Conservation (phyloP, 2,888 invertebrate genomes). For the Melanotus villosus region DNA sequence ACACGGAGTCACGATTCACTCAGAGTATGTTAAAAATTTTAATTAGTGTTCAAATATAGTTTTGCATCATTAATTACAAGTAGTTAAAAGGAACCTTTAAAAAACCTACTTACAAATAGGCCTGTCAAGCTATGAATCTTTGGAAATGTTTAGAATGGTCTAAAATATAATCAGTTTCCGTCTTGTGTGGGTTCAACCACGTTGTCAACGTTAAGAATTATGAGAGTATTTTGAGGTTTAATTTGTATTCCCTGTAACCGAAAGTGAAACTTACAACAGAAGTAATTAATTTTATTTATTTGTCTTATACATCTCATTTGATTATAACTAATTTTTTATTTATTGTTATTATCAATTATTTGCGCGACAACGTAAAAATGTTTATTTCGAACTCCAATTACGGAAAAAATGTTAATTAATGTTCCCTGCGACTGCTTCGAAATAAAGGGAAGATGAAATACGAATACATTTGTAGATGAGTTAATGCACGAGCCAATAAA, state of each 20-base stretch:
- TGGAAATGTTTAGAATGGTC: constrained; percentile 45
- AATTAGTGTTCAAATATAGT: constrained; percentile 54
- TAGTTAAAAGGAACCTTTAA: constrained; percentile 48
- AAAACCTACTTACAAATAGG: constrained; percentile 50
- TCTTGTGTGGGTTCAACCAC: constrained; percentile 50
- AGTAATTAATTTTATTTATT: neutral
- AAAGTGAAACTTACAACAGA: neutral
- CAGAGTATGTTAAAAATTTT: constrained; percentile 49
- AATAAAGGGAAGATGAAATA: constrained; percentile 23
- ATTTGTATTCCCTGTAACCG: constrained; percentile 29
- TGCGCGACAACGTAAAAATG: no score
- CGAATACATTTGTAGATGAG: constrained; percentile 37
- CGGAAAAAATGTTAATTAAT: constrained; percentile 24
- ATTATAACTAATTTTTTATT: no score
- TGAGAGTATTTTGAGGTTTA: constrained; percentile 37
- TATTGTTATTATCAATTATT: no score
- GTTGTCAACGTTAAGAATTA: constrained; percentile 49
- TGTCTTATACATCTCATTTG: neutral
- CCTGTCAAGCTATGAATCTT: constrained; percentile 47
- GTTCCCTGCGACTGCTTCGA: neutral
- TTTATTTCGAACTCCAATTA: neutral
- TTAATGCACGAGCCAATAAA: constrained; percentile 43
- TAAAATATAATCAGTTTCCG: constrained; percentile 51
- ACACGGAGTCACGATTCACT: constrained; percentile 22
- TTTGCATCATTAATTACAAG: constrained; percentile 51